Evolutionary conservation across 2,113 vertebrate species (phyloP), one percentile per base, ranked within the genome.

Genomic region (Tyto alba): DNA sequence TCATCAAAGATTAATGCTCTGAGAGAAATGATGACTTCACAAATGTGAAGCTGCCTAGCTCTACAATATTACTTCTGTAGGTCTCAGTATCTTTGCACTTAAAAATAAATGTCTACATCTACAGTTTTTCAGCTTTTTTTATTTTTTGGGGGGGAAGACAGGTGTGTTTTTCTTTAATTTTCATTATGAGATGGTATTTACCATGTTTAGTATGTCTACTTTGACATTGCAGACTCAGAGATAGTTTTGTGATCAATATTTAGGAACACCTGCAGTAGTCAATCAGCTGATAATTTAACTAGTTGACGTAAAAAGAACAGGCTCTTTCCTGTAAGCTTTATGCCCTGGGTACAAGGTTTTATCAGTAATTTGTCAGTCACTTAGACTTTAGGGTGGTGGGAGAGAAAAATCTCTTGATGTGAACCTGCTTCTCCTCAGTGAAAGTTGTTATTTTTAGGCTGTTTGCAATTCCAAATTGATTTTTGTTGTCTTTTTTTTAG

Each of bases 141-240:
- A 45, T 79, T 30, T 19, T 16, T 16, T 27, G 16, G 0, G 0
- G 20, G 22, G 11, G 8, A 6, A 29, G 18, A n/a, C n/a, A n/a
- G n/a, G n/a, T n/a, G n/a, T n/a, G n/a, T 34, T 55, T 40, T 40
- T 27, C 10, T 38, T 60, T 55, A 1, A 2, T 60, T 71, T 55
- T 66, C 14, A 30, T 38, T 55, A n/a, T 2, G 6, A 50, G 12
- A 45, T 34, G 32, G 0, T 17, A 30, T 13, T 78, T 50, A 11
- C 3, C 67, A 12, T n/a, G 9, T 43, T 38, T 87, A 38, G 3
- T 43, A 23, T 12, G 2, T 40, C 20, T 66, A 21, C 6, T 60
- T 85, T 47, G 19, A 48, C n/a, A 9, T 85, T 75, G 16, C 2
- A 4, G 23, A 71, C 12, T 10, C 38, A 80, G n/a, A 38, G 14